Conservation (phyloP, 2,888 invertebrate species). For the Temnothorax ravouxi region DNA sequence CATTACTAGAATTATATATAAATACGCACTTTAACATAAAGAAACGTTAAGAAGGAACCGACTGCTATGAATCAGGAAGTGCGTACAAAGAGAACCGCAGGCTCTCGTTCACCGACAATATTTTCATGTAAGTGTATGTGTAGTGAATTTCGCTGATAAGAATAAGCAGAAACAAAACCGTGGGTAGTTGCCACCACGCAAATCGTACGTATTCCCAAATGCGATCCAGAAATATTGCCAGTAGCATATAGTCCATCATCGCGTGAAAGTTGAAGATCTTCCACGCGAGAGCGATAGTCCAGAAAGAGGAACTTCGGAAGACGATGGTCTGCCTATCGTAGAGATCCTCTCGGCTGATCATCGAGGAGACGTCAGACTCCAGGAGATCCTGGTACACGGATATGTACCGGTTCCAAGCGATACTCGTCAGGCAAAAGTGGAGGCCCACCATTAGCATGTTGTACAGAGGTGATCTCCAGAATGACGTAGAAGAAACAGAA, state of each 20-base stretch:
- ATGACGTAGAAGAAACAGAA: conserved; percentile 1
- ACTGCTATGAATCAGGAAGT: conserved; percentile 25
- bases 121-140: conserved; percentile 79
- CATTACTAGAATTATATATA: background rate
- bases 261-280: conserved; percentile 93
- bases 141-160: conserved; percentile 92
- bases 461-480: conserved; percentile 87
- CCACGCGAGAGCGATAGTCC: conserved; percentile 92
- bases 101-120: conserved; percentile 58
- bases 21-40: background rate
- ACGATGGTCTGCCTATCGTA: conserved; percentile 88
- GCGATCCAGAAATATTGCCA: conserved; percentile 94
- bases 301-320: conserved; percentile 91
- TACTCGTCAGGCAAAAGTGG: conserved; percentile 91
- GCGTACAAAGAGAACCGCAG: background rate
- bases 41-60: background rate
- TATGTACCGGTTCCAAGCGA: conserved; percentile 95
- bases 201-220: conserved; percentile 92
- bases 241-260: conserved; percentile 91
- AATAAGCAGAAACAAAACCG: conserved; percentile 90
- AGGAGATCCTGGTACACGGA: conserved; percentile 92
- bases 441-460: conserved; percentile 90
- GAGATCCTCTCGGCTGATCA: conserved; percentile 86
- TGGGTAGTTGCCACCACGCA: conserved; percentile 91
- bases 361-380: conserved; percentile 87